These are phyloP conservation scores for Drosophila multiciliata DNA, from an alignment of 2,888 invertebrate species.

Conservation along the genomic window DNA sequence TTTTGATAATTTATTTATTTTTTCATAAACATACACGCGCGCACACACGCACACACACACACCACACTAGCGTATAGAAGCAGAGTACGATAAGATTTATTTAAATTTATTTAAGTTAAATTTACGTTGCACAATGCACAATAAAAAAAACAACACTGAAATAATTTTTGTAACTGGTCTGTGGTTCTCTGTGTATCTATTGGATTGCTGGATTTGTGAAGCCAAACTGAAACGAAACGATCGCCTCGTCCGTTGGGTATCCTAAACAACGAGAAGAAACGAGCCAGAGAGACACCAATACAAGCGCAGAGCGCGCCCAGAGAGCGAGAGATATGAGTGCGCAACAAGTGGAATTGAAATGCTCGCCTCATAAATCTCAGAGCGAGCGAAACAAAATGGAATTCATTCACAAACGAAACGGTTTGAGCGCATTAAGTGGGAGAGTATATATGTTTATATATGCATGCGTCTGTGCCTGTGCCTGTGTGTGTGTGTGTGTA, in stretches of 20 bases:
- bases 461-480: conserved; percentile 11
- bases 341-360: conserved; percentile 67
- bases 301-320: conserved; percentile 24
- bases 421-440: conserved; percentile 28
- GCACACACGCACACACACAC: neutral
- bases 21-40: conserved; percentile 10
- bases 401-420: conserved; percentile 79
- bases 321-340: conserved; percentile 33
- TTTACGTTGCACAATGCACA: conserved; percentile 56
- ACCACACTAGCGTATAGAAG: neutral
- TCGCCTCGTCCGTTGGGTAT: conserved; percentile 75
- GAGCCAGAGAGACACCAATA: conserved; percentile 56
- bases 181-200: conserved; percentile 82
- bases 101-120: conserved; percentile 59
- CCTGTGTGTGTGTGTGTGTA: conserved; percentile 7
- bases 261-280: conserved; percentile 79
- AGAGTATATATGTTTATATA: conserved; percentile 20
- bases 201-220: conserved; percentile 82
- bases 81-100: conserved; percentile 47
- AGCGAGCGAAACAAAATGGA: conserved; percentile 65
- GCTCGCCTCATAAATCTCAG: conserved; percentile 55
- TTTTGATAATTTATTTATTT: conserved; percentile 14
- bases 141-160: conserved; percentile 60
- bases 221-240: conserved; percentile 84
- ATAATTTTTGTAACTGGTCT: conserved; percentile 44